Base-by-base conservation (phyloP, 2,113 vertebrate species). In the Chionomys nivalis region DNA sequence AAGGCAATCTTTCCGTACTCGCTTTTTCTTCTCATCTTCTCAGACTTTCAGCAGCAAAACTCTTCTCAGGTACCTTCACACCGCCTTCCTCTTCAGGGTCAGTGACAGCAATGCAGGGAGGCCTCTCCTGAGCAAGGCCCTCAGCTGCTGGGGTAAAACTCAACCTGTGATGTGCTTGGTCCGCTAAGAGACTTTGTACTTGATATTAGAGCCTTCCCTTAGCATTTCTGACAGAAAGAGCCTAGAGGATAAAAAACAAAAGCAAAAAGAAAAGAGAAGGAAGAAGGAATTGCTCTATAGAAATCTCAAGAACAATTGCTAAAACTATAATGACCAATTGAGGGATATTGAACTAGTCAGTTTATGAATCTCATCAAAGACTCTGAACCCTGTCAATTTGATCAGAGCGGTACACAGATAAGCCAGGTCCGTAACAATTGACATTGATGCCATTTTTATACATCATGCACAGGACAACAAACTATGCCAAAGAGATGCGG, bases 331-430 rank as follows among this genome's bases (percentile, higher is more conserved):
- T 61, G 94, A 93, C 65, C 95, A 91, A 93, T 72, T 95, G 79
- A 82, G 49, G 86, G 94, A 89, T 91, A 92, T 11, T 79, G 86
- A 97, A 86, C 81, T 82, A 92, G 52, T 94, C 78, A 78, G 85
- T 94, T 52, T 87, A 39, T 76, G 81, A 85, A 95, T 94, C 95
- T 96, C 82, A 63, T 79, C 94, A 95, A 97, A 87, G 55, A 93
- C 86, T 92, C 47, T 85, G 28, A 96, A 89, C 86, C 82, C 78
- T 55, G 49, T 39, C 94, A 95, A 94, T 91, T 47, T 95, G 91
- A 97, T 92, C n/a, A 66, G 85, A 19, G 52, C 86, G 75, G 39
- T 87, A 92, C 76, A 90, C 76, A 97, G 94, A 97, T 33, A 94
- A 97, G 12, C 66, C 94, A 90, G 81, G 78, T 89, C 86, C 61